Conservation (phyloP, 2,888 invertebrate species). For the Halictus quadricinctus region DNA sequence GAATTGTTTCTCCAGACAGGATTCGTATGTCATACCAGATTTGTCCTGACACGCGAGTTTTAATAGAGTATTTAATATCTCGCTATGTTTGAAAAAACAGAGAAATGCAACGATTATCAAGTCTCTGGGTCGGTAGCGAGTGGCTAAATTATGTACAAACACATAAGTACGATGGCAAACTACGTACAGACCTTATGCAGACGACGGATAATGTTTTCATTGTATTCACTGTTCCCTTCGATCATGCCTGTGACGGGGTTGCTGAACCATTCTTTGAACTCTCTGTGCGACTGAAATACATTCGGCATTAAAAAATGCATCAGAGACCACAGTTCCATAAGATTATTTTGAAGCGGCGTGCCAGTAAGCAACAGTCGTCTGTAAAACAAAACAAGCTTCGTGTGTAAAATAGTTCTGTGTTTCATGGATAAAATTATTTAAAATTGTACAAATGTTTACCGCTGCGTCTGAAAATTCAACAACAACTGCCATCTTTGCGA, state of each 20-base stretch:
- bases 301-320: conserved; percentile 99
- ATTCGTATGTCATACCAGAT: conserved; percentile 75
- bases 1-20: conserved; percentile 80
- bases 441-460: conserved; percentile 83
- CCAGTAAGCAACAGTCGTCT: conserved; percentile 96
- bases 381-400: conserved; percentile 66
- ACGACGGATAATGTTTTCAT: conserved; percentile 93
- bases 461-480: conserved; percentile 96
- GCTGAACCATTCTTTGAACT: conserved; percentile 99
- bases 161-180: conserved; percentile 65
- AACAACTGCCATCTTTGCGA: conserved; percentile 99
- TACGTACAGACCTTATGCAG: conserved; percentile 91
- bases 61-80: conserved; percentile 78
- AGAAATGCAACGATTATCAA: conserved; percentile 55
- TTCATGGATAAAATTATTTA: background rate
- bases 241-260: conserved; percentile 98
- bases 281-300: conserved; percentile 97
- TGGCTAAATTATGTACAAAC: conserved; percentile 24
- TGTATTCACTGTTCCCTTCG: conserved; percentile 95
- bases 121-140: conserved; percentile 77
- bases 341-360: conserved; percentile 97
- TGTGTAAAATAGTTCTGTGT: background rate
- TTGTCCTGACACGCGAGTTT: conserved; percentile 79
- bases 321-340: conserved; percentile 98
- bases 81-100: conserved; percentile 73